Percentiles rank a stretch among this genome's conserved stretches.
phyloP scores from a whole-genome alignment of 2,888 invertebrate species.

The Plagiodera versicolora region DNA sequence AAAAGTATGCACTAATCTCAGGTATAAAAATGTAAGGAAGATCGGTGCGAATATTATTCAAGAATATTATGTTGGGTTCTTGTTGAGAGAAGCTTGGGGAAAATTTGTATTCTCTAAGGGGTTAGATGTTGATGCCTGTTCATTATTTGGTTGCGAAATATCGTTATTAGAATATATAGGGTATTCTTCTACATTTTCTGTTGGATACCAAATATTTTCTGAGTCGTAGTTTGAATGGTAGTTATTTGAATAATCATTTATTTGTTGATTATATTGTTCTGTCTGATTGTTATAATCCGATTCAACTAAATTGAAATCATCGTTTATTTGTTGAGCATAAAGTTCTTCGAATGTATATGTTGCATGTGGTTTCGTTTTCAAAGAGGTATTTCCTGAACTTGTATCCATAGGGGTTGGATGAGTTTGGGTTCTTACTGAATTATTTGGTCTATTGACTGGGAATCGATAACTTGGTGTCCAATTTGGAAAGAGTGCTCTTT shows the following conservation, averaged over 20 bases:
- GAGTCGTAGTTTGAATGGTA: background rate
- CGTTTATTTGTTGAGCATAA: background rate
- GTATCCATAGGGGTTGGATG: too few relatives aligned
- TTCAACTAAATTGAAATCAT: background rate
- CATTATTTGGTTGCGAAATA: background rate
- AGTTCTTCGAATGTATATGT: background rate
- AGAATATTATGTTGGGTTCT: background rate
- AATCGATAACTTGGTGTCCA: too few relatives aligned
- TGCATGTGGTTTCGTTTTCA: background rate
- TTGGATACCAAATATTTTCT: too few relatives aligned
- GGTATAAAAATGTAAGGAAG: too few relatives aligned
- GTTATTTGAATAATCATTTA: background rate
- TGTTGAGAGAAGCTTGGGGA: background rate
- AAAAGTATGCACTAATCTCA: background rate
- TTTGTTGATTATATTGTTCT: background rate
- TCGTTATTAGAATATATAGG: background rate
- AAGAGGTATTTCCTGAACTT: too few relatives aligned
- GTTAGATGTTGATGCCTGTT: background rate
- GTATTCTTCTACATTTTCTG: background rate
- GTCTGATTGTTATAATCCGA: background rate
- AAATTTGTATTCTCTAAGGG: background rate
- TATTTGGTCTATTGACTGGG: too few relatives aligned
- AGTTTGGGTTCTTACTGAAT: too few relatives aligned
- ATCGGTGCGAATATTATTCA: background rate
- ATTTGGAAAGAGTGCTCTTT: background rate